Base-by-base conservation (phyloP, 2,113 vertebrate genomes). In the Spilogale gracilis region DNA sequence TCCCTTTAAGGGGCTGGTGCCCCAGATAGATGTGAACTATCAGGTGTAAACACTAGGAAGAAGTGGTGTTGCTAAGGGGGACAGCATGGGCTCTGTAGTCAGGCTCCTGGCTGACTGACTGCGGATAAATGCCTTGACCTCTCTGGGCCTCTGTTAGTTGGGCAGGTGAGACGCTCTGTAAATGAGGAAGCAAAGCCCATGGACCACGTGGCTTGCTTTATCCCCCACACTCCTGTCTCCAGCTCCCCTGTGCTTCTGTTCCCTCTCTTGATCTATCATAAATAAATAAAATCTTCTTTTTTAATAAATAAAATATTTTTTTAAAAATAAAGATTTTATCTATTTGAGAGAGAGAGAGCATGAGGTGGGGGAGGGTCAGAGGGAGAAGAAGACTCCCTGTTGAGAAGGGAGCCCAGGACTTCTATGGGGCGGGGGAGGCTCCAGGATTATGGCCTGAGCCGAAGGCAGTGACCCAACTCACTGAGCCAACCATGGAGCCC, bases 31-130 rank as follows among this genome's bases (percentile, higher is more conserved):
- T 3, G 1, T 2, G 58, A 30, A 7, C 63, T 9, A 3, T 30
- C 12, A 3, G 69, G 5, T 1, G 2, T 3, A 32, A 93, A 6
- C 38, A 1, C 56, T 38, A 0, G 30, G 48, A 6, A 58, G 12
- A 23, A 67, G 18, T 12, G 1, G 63, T 6, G 27, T 12, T 2
- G 18, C 43, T 48, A 17, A 27, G 6, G 9, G 16, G 63, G 4
- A 27, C 48, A 43, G 8, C 10, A 2, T 27, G 7, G 43, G 32
- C 45, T 91, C 56, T 7, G 23, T 10, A 38, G 58, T 32, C 65
- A 52, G 85, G 60, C 21, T 50, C 43, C n/a, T 17, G 17, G 81
- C 71, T 83, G 60, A 38, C 82, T 56, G 73, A 45, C 81, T 54
- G 27, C n/a, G 8, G 69, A 14, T 3, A 0, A 1, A 0, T 5